These are phyloP conservation scores for Aulostomus chinensis DNA, from an alignment of 2,797 vertebrate species.

Conservation along the genomic window DNA sequence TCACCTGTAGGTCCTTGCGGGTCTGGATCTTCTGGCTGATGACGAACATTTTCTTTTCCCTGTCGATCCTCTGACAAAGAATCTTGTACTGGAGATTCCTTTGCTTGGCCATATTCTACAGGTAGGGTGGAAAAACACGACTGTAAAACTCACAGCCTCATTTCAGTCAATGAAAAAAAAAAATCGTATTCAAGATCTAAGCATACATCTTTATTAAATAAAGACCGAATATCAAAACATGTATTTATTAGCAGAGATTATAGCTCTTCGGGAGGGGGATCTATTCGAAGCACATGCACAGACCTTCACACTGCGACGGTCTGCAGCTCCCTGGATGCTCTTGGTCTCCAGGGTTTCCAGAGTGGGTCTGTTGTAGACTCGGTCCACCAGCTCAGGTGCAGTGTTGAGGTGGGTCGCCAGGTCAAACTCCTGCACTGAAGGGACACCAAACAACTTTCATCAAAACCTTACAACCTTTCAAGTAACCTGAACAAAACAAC, in stretches of 20 bases:
- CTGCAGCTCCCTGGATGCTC: constrained; percentile 81
- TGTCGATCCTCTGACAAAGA: constrained; percentile 89
- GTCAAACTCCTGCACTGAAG: constrained; percentile 86
- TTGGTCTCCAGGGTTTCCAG: constrained; percentile 85
- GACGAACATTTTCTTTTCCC: constrained; percentile 92
- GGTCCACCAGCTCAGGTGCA: constrained; percentile 83
- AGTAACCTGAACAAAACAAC: neutral
- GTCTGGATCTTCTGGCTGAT: constrained; percentile 95
- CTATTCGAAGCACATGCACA: constrained; percentile 5
- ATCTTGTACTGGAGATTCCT: constrained; percentile 85
- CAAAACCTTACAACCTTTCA: neutral
- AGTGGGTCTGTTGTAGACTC: constrained; percentile 93
- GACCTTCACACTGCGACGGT: constrained; percentile 76
- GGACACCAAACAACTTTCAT: neutral
- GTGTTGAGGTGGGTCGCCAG: constrained; percentile 87
- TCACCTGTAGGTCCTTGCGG: constrained; percentile 92
- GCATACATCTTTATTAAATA: neutral
- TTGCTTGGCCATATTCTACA: constrained; percentile 84
- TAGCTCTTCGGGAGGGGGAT: neutral
- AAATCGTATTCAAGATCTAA: neutral
- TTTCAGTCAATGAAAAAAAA: neutral
- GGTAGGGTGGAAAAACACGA: neutral
- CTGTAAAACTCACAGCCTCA: neutral
- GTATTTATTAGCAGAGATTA: neutral
- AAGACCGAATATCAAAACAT: no score